Base-by-base conservation (phyloP, 2,113 vertebrate species). In the Notarius lentiginosus region DNA sequence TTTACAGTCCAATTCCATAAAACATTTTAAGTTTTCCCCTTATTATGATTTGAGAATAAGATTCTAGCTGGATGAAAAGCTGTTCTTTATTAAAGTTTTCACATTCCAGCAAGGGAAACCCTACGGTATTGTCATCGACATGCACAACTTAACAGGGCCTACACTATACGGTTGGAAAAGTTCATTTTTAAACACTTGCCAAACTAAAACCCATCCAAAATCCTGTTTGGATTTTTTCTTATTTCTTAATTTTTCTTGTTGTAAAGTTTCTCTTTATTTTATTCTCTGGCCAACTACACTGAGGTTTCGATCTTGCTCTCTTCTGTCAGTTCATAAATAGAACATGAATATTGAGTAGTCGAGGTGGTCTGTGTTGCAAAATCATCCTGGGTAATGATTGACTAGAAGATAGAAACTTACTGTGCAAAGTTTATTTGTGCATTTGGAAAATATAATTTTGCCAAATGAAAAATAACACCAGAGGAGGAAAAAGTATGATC, bases 261-360 rank as follows among this genome's bases (percentile, higher is more conserved):
- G 3, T 41, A 3, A 41, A 65, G 10, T 70, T 70, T 70, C 4
- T 41, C 34, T 41, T 41, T 41, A 41, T 41, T 41, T 30, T 30
- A 1, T 70, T 70, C 14, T 70, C 30, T 70, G 5, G 5, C 27
- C 68, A 70, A 18, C 68, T 68, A 5, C 14, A 14, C 22, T 79
- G 49, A 30, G 49, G 10, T 56, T 56, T 58, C 0, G 5, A 80
- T 27, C n/a, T 18, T 80, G 9, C 30, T 41, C 56, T 61, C 5
- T 47, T 81, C 11, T 81, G 30, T 47, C 79, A 41, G 30, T 7
- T 56, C 53, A 81, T 61, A 22, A 81, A 81, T 81, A 81, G 56
- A 81, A 61, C 56, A 61, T 81, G 79, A 41, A 61, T 81, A 81
- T 61, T 61, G 56, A 60, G 20, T 81, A 10, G 56, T 30, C 79